Base-by-base conservation (phyloP, 2,113 vertebrate genomes). In the Alouatta palliata region DNA sequence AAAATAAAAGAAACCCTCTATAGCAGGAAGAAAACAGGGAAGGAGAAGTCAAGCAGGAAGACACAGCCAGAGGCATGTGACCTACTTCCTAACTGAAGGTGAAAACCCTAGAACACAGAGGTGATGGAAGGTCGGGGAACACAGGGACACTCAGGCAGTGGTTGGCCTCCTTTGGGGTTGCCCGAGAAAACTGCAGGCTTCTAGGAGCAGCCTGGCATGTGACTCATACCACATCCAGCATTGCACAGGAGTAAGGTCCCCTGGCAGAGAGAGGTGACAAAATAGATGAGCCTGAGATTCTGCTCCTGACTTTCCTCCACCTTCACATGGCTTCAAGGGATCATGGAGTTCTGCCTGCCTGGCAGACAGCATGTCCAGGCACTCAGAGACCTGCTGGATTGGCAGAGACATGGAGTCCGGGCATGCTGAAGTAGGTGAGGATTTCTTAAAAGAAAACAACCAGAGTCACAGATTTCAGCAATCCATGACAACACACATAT, bases 111-210 rank as follows among this genome's bases (percentile, higher is more conserved):
- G 19, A 49, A 66, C 87, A 40, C 6, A 54, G 21, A 27, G 27
- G 2, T 75, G 25, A 70, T 0, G 4, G 25, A 20, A 35, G 10
- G 12, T 13, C 0, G 2, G 21, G 14, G 14, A 1, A 17, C 27
- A 12, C 32, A 35, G 12, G 5, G 6, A 66, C 30, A 49, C 30
- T 13, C 3, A 32, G 49, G 43, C 35, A n/a, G 56, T n/a, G 20
- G 17, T 0, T 68, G 52, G 40, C 66, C 12, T 82, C 27, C 30
- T 23, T 37, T 20, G 14, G 20, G 61, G 45, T 17, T 21, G 23
- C 47, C 61, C 8, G 32, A 27, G 35, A 16, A 93, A 56, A 20
- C 54, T 30, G 61, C 6, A 27, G 10, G 6, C 40, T 32, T 47
- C 25, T 19, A 11, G 21, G 14, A 56, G 23, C 11, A 70, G 52